These are phyloP conservation scores for Galago senegalensis DNA, from an alignment of 2,797 vertebrate genomes.

Conservation along the genomic window DNA sequence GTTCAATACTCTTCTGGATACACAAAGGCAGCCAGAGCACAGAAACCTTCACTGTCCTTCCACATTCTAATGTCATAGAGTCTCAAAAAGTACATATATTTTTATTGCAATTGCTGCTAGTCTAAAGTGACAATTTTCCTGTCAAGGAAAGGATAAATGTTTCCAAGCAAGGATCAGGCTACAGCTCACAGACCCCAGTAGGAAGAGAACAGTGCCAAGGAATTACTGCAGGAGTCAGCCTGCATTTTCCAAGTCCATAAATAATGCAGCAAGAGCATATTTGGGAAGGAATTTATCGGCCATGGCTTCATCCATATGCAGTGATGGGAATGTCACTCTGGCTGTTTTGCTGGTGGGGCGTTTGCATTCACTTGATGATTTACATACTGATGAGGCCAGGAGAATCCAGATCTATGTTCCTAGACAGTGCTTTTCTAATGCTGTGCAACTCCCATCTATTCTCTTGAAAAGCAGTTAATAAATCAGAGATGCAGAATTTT, in stretches of 20 bases:
- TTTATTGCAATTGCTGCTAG: slow-evolving; percentile 3
- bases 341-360: slow-evolving; percentile 64
- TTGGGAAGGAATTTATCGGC: slow-evolving; percentile 69
- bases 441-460: not conserved
- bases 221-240: slow-evolving; percentile 71
- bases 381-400: slow-evolving; percentile 66
- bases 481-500: slow-evolving; percentile 60
- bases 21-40: not conserved
- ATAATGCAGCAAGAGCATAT: slow-evolving; percentile 75
- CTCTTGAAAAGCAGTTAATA: slow-evolving; percentile 68
- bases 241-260: slow-evolving; percentile 78
- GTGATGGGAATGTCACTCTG: slow-evolving; percentile 27
- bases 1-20: slow-evolving; percentile 31
- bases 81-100: not conserved
- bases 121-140: slow-evolving; percentile 55
- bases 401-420: slow-evolving; percentile 27
- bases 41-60: not conserved
- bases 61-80: slow-evolving; percentile 7
- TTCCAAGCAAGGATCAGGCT: slow-evolving; percentile 47
- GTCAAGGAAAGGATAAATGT: slow-evolving; percentile 69
- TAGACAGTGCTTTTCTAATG: slow-evolving; percentile 33
- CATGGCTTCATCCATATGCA: slow-evolving; percentile 79
- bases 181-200: slow-evolving; percentile 63
- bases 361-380: slow-evolving; percentile 71
- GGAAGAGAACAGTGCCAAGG: slow-evolving; percentile 63